phyloP scores from a whole-genome alignment of 1,140 invertebrate genomes.

The Temnothorax curvispinosus region DNA sequence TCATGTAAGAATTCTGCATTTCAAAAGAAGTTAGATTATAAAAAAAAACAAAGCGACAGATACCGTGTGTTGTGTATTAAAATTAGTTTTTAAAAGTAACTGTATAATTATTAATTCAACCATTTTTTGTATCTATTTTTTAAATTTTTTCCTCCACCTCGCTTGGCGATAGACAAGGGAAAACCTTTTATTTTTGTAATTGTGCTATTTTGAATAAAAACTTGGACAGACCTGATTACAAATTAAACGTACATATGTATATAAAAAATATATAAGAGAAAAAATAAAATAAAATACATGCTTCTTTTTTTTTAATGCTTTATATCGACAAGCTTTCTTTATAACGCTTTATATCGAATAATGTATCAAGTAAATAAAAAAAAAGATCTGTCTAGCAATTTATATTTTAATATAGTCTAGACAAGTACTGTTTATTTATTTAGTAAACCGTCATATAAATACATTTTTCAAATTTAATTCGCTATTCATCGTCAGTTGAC shows the following conservation, averaged over 20 bases:
- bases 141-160: background rate
- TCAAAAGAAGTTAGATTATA: background rate
- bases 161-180: background rate
- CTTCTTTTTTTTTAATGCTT: background rate
- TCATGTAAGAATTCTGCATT: background rate
- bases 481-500: background rate
- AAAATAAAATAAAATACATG: background rate
- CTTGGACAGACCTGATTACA: background rate
- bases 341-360: background rate
- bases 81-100: background rate
- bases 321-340: background rate
- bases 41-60: background rate
- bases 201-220: background rate
- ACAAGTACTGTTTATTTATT: background rate
- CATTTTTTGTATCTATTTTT: background rate
- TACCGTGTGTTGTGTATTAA: background rate
- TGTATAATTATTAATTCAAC: background rate
- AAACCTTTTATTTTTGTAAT: background rate
- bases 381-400: background rate
- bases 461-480: slow-evolving; percentile 21
- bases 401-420: background rate
- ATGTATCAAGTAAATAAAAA: background rate
- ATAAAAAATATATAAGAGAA: too few species aligned
- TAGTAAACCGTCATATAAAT: background rate
- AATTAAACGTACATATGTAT: background rate